A percentile compares a stretch with the other conserved stretches of the same genome.
These are phyloP conservation scores for Cirrhinus mrigala DNA, from an alignment of 2,797 vertebrate species.

Conservation along the genomic window DNA sequence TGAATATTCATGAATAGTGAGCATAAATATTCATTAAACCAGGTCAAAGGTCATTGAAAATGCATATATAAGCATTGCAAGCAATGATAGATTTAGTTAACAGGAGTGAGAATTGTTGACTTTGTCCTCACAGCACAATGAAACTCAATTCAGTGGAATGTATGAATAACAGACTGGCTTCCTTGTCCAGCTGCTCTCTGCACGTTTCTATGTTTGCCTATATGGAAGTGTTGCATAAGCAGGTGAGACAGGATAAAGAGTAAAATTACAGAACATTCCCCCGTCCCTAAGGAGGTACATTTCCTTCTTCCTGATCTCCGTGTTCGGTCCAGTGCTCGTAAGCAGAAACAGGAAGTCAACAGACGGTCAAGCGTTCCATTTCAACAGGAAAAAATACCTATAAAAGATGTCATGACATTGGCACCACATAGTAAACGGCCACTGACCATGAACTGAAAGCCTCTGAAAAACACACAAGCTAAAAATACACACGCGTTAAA, in stretches of 20 bases:
- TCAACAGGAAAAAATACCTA: slow-evolving; percentile 51
- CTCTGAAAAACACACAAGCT: slow-evolving; percentile 38
- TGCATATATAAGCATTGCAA: neutral
- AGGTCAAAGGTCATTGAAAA: neutral
- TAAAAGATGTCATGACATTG: slow-evolving; percentile 46
- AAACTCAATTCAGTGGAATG: slow-evolving; percentile 41
- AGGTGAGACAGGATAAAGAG: slow-evolving; percentile 53
- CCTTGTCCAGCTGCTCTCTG: slow-evolving; percentile 55
- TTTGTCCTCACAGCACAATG: slow-evolving; percentile 22
- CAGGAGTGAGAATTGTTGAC: neutral
- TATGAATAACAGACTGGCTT: slow-evolving; percentile 66
- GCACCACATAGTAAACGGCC: slow-evolving; percentile 17
- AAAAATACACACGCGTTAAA: slow-evolving; percentile 29
- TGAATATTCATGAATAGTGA: neutral
- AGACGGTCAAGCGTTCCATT: slow-evolving; percentile 40
- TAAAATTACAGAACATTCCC: slow-evolving; percentile 50
- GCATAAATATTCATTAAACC: slow-evolving; percentile 1
- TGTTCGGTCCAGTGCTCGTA: slow-evolving; percentile 45
- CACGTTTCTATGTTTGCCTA: slow-evolving; percentile 48
- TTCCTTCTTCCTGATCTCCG: slow-evolving; percentile 60
- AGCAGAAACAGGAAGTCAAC: slow-evolving; percentile 51
- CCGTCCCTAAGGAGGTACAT: slow-evolving; percentile 11
- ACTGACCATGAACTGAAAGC: slow-evolving; percentile 7
- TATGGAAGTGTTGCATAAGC: slow-evolving; percentile 61
- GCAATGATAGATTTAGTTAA: slow-evolving; percentile 23